Evolutionary conservation across 2,113 vertebrate genomes (phyloP), one percentile per base, ranked within the genome.

Genomic region (Thamnophis sirtalis): DNA sequence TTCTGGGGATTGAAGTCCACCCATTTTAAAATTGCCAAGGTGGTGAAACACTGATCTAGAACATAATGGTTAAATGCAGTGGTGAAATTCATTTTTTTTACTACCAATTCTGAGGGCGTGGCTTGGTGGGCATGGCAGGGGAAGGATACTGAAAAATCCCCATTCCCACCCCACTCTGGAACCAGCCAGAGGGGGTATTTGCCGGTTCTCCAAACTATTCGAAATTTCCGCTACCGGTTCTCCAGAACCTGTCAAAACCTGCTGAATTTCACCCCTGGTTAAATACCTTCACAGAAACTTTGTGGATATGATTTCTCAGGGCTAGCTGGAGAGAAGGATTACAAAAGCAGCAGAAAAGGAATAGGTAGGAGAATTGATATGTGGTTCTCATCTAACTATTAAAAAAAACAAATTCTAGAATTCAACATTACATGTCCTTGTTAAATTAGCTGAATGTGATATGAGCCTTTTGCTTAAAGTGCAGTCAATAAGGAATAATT

Each of bases 371-470:
- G 26, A 91, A 91, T 60, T 91, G 90, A 60, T 86, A 43, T 33
- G 7, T 86, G 33, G 1, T 60, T 86, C 63, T 58, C 24, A 21
- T 4, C 54, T 91, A n/a, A 33, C 24, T 50, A 24, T 86, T 50
- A 24, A 19, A 58, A 60, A 60, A 51, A 86, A 48, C 55, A 91
- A 63, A 91, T 87, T 91, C 48, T n/a, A 87, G 48, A 87, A 87
- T 33, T 22, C 55, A 87, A 68, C 73, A 91, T 63, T 38, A 86
- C 56, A 38, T 38, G 87, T 91, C 9, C 6, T 91, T 87, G 48
- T 91, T 86, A 91, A 91, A 91, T 87, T 51, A 87, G 56, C 90
- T 91, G 38, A 63, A 63, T 51, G 17, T 60, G 33, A 56, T 63
- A n/a, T 68, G 90, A 91, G 85, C 28, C 48, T 51, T 63, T 86